Percentiles rank a stretch among this genome's conserved stretches.
Evolutionary conservation across 2,113 vertebrate genomes (phyloP).

Genomic region (Myrmecophaga tridactyla): DNA sequence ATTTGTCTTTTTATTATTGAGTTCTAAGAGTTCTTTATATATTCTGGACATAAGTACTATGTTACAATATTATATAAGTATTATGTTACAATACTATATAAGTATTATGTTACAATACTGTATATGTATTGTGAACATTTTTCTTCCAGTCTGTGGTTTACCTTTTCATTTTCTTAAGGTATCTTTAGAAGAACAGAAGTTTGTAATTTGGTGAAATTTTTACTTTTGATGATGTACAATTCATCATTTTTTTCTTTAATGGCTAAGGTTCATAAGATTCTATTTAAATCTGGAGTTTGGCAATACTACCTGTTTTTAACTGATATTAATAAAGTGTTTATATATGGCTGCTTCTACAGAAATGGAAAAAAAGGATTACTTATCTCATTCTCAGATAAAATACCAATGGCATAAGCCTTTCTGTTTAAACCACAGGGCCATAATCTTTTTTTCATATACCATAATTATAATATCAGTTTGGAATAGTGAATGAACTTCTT

Average conservation of each 20-base stretch:
- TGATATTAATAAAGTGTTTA: neutral
- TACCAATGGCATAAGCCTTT: neutral
- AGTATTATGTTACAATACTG: neutral
- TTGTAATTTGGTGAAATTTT: neutral
- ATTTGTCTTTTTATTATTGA: neutral
- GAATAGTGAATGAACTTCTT: neutral
- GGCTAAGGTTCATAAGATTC: neutral
- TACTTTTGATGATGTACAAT: neutral
- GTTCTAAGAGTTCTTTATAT: neutral
- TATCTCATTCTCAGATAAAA: constrained; percentile 5
- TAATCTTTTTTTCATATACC: neutral
- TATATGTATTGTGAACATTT: neutral
- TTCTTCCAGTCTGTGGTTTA: neutral
- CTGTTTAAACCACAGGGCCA: neutral
- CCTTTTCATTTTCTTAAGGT: neutral
- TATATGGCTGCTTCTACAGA: neutral
- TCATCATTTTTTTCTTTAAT: neutral
- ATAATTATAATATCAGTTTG: neutral
- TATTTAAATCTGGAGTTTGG: neutral
- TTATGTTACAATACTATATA: too few relatives aligned
- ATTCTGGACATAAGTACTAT: neutral
- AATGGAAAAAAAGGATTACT: neutral
- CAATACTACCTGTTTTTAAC: neutral
- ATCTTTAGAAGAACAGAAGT: neutral
- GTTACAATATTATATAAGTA: neutral